phyloP scores from a whole-genome alignment of 2,113 vertebrate genomes.

The Prunella himalayana region DNA sequence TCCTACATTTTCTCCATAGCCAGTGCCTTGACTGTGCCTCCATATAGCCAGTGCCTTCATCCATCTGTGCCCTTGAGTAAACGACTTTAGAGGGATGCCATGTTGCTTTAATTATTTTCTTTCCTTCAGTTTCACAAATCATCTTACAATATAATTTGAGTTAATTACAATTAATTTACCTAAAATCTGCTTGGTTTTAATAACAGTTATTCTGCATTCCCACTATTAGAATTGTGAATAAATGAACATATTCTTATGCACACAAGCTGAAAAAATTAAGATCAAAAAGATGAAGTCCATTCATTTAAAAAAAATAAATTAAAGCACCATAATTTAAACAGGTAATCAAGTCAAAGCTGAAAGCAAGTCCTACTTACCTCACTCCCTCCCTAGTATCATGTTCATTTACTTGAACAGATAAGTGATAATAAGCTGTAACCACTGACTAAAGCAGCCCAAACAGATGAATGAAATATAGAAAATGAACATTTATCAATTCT shows the following conservation, averaged over 20 bases:
- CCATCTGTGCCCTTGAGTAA: background rate
- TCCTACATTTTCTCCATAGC: background rate
- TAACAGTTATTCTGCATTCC: background rate
- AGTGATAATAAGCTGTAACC: background rate
- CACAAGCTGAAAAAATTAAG: background rate
- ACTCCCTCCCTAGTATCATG: background rate
- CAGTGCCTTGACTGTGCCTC: too few relatives aligned
- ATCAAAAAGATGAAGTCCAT: background rate
- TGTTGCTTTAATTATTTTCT: background rate
- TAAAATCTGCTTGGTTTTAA: background rate
- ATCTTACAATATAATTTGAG: background rate
- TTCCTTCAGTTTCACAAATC: background rate
- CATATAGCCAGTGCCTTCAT: too few relatives aligned
- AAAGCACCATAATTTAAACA: background rate
- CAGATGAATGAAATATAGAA: background rate
- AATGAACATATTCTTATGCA: background rate
- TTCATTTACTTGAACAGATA: background rate
- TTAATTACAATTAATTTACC: background rate
- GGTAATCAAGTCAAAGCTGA: background rate
- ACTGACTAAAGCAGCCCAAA: background rate
- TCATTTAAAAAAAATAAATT: background rate
- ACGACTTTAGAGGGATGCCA: background rate
- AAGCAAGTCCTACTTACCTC: background rate
- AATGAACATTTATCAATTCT: background rate
- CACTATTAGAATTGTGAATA: background rate